Base-by-base conservation (phyloP, 2,888 invertebrate genomes). In the Barypeithes pellucidus region DNA sequence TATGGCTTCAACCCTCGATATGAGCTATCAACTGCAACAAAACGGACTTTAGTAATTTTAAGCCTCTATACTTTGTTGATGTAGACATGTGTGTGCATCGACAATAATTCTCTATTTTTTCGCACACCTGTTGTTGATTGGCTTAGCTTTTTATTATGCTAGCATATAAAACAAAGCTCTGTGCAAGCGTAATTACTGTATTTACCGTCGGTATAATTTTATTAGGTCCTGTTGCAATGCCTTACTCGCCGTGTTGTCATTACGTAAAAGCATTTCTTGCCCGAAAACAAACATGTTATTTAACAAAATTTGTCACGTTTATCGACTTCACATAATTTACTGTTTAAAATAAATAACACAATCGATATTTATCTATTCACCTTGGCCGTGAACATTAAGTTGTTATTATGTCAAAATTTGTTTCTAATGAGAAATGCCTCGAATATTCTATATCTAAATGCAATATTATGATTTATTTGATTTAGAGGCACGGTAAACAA, bases 81-180 rank as follows among this genome's bases (percentile, higher is more conserved):
- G 24, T 2, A 3, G 24, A 24, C 24, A 24, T 24, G 18, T 61
- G 45, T 24, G 24, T n/a, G 24, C n/a, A 5, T 45, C 11, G 18
- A 41, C 66, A 57, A 67, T 24, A 43, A 33, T 47, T 59, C 60
- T 60, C 67, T 68, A 68, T 50, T 39, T 8, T 66, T n/a, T 12
- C 52, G 63, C 47, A 65, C 70, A 70, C 70, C 70, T 70, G 70
- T 65, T 70, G 70, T 65, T 65, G 70, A 65, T 59, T 70, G 65
- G 54, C 33, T 68, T 67, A 14, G 36, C 22, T 52, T 43, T 68
- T 69, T 62, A 57, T 54, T 39, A 20, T 52, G 12, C 45, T 54
- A 54, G 11, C 18, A 36, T 24, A 5, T 33, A 14, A 43, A 47
- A 52, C 69, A 62, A 39, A 54, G 54, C 16, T 69, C 62, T 69